Evolutionary conservation across 2,888 invertebrate genomes (phyloP).

Genomic region (Leptothorax acervorum): DNA sequence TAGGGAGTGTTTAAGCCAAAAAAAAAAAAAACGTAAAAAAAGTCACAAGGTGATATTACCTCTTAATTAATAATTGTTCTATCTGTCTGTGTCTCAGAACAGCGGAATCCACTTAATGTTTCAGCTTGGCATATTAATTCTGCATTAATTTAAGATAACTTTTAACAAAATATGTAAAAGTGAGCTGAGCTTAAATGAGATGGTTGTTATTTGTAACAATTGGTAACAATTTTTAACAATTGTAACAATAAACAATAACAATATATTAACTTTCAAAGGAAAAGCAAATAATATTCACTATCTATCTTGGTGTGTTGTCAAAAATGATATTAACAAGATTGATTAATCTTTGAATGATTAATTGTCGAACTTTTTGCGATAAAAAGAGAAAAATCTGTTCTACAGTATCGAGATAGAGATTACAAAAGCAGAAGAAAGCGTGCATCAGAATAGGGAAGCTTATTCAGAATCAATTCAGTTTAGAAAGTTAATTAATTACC

Average conservation of each 20-base stretch:
- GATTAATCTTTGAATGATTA: constrained; percentile 14
- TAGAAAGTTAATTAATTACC: constrained; percentile 13
- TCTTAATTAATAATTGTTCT: neutral
- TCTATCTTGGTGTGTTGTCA: neutral
- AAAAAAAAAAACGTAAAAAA: too few relatives aligned
- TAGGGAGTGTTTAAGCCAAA: too few relatives aligned
- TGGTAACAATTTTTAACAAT: too few relatives aligned
- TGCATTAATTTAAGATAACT: constrained; percentile 1
- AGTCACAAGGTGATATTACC: too few relatives aligned
- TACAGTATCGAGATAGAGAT: neutral
- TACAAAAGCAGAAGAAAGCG: neutral
- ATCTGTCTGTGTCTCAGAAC: neutral
- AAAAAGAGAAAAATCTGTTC: neutral
- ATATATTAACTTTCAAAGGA: neutral
- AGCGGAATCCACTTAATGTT: neutral
- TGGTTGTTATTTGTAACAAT: constrained; percentile 2
- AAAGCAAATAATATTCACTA: neutral
- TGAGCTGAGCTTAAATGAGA: neutral
- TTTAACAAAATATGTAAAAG: neutral
- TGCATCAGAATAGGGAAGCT: neutral
- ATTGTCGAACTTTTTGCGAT: neutral
- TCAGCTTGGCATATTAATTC: neutral
- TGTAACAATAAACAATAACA: too few relatives aligned
- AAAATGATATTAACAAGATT: neutral
- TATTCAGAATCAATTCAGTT: neutral